Percentiles rank a stretch among this genome's conserved stretches.
phyloP scores from a whole-genome alignment of 2,113 vertebrate genomes.

The Scytalopus superciliaris region DNA sequence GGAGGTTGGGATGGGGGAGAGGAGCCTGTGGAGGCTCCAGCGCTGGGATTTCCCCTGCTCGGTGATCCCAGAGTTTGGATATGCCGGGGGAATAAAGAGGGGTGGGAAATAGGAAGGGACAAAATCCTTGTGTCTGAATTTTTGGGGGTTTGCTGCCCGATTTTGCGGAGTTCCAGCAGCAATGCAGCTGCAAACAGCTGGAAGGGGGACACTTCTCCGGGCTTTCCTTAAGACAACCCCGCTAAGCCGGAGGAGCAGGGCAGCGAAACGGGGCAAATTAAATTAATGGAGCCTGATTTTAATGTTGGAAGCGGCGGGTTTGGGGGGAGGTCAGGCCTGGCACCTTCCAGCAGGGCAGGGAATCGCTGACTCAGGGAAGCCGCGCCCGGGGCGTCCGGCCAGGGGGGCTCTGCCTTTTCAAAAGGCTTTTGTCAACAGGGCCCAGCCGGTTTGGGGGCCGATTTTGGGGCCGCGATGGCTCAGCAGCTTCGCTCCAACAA shows the following conservation, averaged over 20 bases:
- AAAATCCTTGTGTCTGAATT: accelerated
- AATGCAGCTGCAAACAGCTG: background rate
- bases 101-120: accelerated
- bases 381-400: background rate
- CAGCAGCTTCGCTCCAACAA: conserved; percentile 49
- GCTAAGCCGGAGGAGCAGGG: accelerated
- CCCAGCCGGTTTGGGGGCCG: background rate
- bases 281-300: background rate
- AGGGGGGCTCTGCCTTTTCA: background rate
- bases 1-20: background rate
- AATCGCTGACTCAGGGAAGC: conserved; percentile 30
- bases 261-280: background rate
- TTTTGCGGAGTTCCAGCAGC: accelerated
- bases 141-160: accelerated
- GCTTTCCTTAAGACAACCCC: background rate
- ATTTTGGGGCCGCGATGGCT: background rate
- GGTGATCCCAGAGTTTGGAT: accelerated
- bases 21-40: accelerated
- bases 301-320: accelerated
- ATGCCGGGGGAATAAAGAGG: background rate
- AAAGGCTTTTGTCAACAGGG: conserved; percentile 20
- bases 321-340: background rate
- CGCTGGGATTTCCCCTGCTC: accelerated
- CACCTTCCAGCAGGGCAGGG: background rate
- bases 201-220: accelerated